Conservation (phyloP, 2,888 invertebrate genomes). For the Ischnus inquisitorius region DNA sequence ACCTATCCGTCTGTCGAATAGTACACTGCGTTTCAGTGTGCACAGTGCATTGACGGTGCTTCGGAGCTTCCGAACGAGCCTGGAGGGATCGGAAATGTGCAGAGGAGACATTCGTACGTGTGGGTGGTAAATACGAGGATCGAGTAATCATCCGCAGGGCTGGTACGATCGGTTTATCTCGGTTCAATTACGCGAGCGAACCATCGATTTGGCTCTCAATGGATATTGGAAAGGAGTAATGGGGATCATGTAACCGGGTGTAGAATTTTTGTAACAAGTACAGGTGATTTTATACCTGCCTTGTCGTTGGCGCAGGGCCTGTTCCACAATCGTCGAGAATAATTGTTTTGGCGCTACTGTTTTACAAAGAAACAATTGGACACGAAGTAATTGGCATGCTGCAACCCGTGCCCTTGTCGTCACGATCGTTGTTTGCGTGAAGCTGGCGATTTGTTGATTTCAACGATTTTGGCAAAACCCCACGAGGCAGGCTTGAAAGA, state of each 20-base stretch:
- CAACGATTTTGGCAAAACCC: no score
- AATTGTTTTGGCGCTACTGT: no score
- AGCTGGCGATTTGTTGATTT: no score
- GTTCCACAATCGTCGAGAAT: no score
- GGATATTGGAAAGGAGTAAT: slow-evolving; percentile 5
- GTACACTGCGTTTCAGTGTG: background rate
- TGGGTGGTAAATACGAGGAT: slow-evolving; percentile 20
- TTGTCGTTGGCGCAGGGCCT: no score
- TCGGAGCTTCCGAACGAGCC: background rate
- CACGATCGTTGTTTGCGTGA: no score
- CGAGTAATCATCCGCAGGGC: slow-evolving; percentile 38
- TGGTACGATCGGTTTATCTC: slow-evolving; percentile 32
- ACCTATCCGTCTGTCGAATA: background rate
- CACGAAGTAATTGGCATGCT: no score
- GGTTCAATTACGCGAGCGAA: slow-evolving; percentile 7
- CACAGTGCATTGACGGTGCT: background rate
- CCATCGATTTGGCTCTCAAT: background rate
- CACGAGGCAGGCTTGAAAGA: no score
- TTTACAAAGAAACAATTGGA: no score
- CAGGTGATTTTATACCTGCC: no score
- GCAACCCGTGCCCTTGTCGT: no score
- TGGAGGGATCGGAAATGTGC: background rate
- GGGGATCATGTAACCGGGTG: background rate
- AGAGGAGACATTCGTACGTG: background rate
- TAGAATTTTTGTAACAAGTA: no score